Base-by-base conservation (phyloP, 1,140 invertebrate genomes). In the Drosophila kikkawai region DNA sequence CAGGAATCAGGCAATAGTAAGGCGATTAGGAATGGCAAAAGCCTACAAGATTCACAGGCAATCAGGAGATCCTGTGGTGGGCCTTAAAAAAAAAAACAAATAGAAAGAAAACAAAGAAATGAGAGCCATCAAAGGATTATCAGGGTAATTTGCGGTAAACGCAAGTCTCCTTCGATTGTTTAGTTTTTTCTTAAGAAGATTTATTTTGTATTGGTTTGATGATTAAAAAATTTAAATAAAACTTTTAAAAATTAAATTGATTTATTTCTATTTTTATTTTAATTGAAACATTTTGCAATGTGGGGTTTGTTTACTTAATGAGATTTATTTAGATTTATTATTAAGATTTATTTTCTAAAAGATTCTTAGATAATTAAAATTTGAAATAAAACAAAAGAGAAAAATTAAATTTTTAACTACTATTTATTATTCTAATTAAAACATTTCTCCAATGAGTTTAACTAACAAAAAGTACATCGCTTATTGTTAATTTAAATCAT, bases 21-120 rank as follows among this genome's bases (percentile, higher is more conserved):
- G 59, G 58, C 65, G 58, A 50, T 68, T 68, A 48, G 19, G 32
- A 34, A 11, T 29, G 65, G 2, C 17, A 58, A 36, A 34, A 17
- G 37, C 56, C 58, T 34, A 32, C 26, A 15, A 22, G 44, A 48
- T 34, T 13, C 55, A 22, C 19, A 57, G 36, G 36, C 42, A 50
- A 60, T 64, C 34, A 44, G 9, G 1, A 47, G 26, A n/a, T 34
- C 11, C 32, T 42, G 37, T 3, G 13, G 13, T 19, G 4, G 17
- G 19, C 9, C 17, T 5, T n/a, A 22, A 4, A 9, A 26, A n/a
- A 12, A 45, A 11, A 44, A 0, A 39, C 8, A n/a, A 4, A 41
- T 19, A 15, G 6, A 9, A 26, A 15, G 0, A 15, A 6, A 26
- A 26, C 17, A 19, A 15, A 3, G 17, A 15, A 37, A 55, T 15